These are phyloP conservation scores for Decapterus maruadsi DNA, from an alignment of 2,797 vertebrate genomes.

Conservation along the genomic window DNA sequence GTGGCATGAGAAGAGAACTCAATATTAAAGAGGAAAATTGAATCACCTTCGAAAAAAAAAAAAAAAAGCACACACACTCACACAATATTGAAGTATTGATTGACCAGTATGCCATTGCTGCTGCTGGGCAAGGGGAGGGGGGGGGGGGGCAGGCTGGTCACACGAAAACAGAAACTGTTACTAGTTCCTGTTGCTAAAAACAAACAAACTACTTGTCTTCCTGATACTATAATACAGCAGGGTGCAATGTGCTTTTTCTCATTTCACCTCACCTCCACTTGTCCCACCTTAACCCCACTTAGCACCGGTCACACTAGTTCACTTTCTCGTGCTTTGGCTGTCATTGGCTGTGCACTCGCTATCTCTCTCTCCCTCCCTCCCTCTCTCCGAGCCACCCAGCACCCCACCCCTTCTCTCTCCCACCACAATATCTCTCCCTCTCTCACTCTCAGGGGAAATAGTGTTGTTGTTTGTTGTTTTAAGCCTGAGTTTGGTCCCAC, in stretches of 20 bases:
- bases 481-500: conserved; percentile 81
- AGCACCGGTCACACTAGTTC: conserved; percentile 8
- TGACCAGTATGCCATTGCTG: conserved; percentile 32
- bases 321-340: conserved; percentile 40
- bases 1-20: conserved; percentile 33
- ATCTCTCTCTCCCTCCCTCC: conserved; percentile 38
- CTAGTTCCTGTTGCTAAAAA: neutral
- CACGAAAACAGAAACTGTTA: conserved; percentile 34
- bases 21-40: conserved; percentile 48
- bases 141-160: conserved; percentile 33
- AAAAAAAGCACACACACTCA: neutral
- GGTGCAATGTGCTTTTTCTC: neutral
- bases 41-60: conserved; percentile 27
- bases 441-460: conserved; percentile 67
- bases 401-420: conserved; percentile 45
- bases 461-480: conserved; percentile 83
- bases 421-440: conserved; percentile 34
- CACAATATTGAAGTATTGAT: conserved; percentile 72
- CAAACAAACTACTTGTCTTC: neutral
- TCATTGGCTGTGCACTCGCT: conserved; percentile 9
- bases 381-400: conserved; percentile 41
- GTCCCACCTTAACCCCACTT: neutral
- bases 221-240: neutral
- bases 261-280: neutral
- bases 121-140: conserved; percentile 52